phyloP scores from a whole-genome alignment of 2,888 invertebrate genomes.

The Selenia dentaria region DNA sequence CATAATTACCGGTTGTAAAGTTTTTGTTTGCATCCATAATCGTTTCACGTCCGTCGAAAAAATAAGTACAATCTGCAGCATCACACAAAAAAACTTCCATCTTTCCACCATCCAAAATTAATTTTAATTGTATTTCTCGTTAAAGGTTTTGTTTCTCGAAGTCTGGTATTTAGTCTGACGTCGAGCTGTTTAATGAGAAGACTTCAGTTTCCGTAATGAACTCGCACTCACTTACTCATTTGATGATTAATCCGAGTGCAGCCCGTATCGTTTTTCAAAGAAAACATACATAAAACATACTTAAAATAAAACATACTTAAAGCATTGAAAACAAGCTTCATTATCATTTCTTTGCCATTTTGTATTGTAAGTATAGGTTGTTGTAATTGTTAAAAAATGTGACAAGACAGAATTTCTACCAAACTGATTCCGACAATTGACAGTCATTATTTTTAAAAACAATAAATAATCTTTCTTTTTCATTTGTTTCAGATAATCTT shows the following conservation, averaged over 20 bases:
- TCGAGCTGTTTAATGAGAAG: constrained; percentile 43
- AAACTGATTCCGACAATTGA: too few relatives aligned
- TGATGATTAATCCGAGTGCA: too few relatives aligned
- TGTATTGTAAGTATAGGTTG: too few relatives aligned
- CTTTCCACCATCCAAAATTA: constrained; percentile 39
- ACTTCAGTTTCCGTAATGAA: constrained; percentile 26
- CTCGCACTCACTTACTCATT: constrained; percentile 26
- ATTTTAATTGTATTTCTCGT: constrained; percentile 36
- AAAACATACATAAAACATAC: too few relatives aligned
- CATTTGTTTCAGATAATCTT: constrained; percentile 69
- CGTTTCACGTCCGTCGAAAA: constrained; percentile 46
- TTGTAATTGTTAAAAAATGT: too few relatives aligned
- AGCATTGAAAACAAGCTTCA: too few relatives aligned
- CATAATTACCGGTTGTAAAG: constrained; percentile 62
- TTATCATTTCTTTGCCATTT: too few relatives aligned
- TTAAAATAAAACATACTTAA: too few relatives aligned
- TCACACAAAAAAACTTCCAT: constrained; percentile 47
- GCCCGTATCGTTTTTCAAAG: too few relatives aligned
- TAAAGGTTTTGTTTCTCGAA: constrained; percentile 40
- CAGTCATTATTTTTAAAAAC: too few relatives aligned
- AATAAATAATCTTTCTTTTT: constrained; percentile 33
- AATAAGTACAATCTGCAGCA: constrained; percentile 49
- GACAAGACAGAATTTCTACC: too few relatives aligned
- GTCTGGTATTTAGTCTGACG: constrained; percentile 33
- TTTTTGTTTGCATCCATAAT: constrained; percentile 59